phyloP scores from a whole-genome alignment of 2,113 vertebrate species.

The Cottus gobio region DNA sequence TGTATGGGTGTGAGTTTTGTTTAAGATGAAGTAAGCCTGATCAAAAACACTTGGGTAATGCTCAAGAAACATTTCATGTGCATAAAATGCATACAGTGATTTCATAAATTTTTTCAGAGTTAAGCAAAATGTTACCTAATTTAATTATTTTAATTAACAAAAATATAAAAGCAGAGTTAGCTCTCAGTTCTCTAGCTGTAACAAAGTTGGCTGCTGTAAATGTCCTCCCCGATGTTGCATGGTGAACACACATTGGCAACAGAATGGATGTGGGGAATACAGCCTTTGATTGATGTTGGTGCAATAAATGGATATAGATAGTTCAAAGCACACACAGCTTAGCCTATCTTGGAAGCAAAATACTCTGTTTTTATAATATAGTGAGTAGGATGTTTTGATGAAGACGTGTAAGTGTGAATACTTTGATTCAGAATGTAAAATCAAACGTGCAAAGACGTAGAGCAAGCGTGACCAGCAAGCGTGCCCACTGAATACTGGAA shows the following conservation, averaged over 20 bases:
- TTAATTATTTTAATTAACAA: neutral
- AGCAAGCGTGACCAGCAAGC: neutral
- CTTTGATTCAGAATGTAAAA: neutral
- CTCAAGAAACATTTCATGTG: neutral
- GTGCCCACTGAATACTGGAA: neutral
- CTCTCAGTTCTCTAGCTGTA: neutral
- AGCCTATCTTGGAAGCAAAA: constrained; percentile 20
- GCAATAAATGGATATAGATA: constrained; percentile 14
- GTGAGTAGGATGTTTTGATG: constrained; percentile 18
- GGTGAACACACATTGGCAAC: constrained; percentile 16
- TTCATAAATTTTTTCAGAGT: neutral
- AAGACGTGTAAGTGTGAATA: neutral
- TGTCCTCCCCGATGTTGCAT: constrained; percentile 3
- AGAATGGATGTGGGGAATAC: neutral
- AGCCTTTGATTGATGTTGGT: constrained; percentile 42
- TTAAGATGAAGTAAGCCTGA: neutral
- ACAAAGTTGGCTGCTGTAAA: neutral
- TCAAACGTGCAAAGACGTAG: neutral
- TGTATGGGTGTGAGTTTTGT: neutral
- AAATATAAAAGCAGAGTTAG: neutral
- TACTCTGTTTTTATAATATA: neutral
- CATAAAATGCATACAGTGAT: neutral
- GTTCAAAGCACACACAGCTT: neutral
- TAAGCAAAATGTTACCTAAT: neutral
- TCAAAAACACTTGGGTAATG: neutral